Conservation (phyloP, 2,797 vertebrate genomes). For the Takifugu rubripes region DNA sequence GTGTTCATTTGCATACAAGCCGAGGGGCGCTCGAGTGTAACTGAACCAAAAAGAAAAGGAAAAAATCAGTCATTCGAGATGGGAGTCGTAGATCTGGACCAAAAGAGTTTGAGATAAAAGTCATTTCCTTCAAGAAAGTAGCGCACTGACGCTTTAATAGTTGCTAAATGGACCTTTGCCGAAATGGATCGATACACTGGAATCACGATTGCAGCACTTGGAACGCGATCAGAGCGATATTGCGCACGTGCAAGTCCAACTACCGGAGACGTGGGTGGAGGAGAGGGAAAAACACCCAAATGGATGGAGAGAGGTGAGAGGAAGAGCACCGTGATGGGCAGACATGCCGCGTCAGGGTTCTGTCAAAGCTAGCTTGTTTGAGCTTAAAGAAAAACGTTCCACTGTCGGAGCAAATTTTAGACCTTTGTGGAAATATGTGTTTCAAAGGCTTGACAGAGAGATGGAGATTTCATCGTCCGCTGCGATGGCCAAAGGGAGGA, state of each 20-base stretch:
- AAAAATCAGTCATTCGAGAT: slow-evolving; percentile 29
- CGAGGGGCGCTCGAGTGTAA: slow-evolving; percentile 19
- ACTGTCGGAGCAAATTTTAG: no score
- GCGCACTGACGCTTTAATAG: slow-evolving; percentile 10
- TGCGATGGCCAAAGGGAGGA: no score
- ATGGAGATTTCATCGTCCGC: no score
- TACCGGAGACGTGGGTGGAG: slow-evolving; percentile 7
- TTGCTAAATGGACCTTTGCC: background rate
- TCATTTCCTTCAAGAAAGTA: slow-evolving; percentile 4
- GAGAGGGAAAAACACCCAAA: background rate
- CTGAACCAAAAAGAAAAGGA: slow-evolving; percentile 28
- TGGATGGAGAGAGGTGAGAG: background rate
- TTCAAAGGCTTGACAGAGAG: no score
- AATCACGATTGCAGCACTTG: slow-evolving; percentile 11
- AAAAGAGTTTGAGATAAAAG: slow-evolving; percentile 23
- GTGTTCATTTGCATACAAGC: slow-evolving; percentile 42
- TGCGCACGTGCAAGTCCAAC: slow-evolving; percentile 22
- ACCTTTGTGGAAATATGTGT: no score
- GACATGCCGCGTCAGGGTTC: background rate
- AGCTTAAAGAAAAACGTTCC: no score
- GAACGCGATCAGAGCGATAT: slow-evolving; percentile 15
- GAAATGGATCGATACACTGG: slow-evolving; percentile 14
- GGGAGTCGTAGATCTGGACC: slow-evolving; percentile 21
- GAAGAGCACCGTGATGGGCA: background rate
- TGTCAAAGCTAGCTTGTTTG: background rate